phyloP scores from a whole-genome alignment of 2,113 vertebrate species.

The Ophthalmotilapia sp. region DNA sequence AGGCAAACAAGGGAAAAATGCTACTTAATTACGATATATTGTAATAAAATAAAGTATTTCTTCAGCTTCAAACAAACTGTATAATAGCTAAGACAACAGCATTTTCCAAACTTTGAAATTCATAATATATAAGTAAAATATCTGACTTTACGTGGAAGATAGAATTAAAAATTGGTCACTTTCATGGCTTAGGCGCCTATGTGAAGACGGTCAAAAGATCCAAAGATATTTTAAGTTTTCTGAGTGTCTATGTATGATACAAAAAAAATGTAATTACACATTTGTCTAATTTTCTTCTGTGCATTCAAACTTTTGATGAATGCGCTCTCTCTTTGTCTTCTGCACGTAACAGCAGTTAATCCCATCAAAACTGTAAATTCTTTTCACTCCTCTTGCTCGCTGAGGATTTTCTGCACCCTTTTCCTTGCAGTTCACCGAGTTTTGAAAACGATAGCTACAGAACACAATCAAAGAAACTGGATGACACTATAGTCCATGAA shows the following conservation, averaged over 20 bases:
- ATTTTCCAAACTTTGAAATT: background rate
- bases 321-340: accelerated
- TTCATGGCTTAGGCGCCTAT: background rate
- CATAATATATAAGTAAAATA: accelerated
- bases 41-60: background rate
- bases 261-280: accelerated
- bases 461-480: background rate
- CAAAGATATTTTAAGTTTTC: background rate
- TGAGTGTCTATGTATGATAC: background rate
- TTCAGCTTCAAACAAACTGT: background rate
- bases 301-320: background rate
- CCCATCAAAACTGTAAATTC: accelerated
- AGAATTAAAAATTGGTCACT: background rate
- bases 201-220: background rate
- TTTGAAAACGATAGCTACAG: background rate
- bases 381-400: background rate
- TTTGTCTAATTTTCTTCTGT: background rate
- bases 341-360: background rate
- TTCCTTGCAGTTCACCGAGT: accelerated
- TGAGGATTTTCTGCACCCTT: background rate
- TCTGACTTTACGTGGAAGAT: accelerated
- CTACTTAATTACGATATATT: background rate
- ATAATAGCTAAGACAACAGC: background rate
- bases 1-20: accelerated
- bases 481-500: background rate